phyloP scores from a whole-genome alignment of 2,888 invertebrate species.

The Lochmaea capreae region DNA sequence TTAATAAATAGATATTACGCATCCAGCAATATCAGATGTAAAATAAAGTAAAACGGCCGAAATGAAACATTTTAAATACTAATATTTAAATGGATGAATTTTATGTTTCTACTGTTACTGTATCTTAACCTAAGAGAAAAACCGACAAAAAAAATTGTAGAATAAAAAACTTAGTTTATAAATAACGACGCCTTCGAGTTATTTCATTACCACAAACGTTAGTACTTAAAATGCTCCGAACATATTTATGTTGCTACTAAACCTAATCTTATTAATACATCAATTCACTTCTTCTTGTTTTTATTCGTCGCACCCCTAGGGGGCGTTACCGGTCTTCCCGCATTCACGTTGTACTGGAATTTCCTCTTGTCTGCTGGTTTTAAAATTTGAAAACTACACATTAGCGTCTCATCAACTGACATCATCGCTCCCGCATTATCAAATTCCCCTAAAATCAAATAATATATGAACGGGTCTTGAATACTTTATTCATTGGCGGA shows the following conservation, averaged over 20 bases:
- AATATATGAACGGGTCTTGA: too few species aligned
- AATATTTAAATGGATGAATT: slow-evolving; percentile 42
- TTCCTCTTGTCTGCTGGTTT: slow-evolving; percentile 99
- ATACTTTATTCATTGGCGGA: not conserved
- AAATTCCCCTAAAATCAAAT: slow-evolving; percentile 70
- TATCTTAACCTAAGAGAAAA: slow-evolving; percentile 40
- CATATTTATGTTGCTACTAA: slow-evolving; percentile 44
- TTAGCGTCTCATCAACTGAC: slow-evolving; percentile 99
- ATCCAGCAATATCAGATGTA: slow-evolving; percentile 39
- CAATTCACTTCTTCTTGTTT: slow-evolving; percentile 90
- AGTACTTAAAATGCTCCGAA: slow-evolving; percentile 47
- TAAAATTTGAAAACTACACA: slow-evolving; percentile 98
- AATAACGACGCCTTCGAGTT: slow-evolving; percentile 32
- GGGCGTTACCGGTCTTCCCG: slow-evolving; percentile 97
- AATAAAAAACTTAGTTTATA: slow-evolving; percentile 32
- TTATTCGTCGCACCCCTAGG: slow-evolving; percentile 94
- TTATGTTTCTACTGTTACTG: slow-evolving; percentile 9
- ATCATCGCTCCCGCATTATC: slow-evolving; percentile 95
- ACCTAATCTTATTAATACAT: slow-evolving; percentile 43
- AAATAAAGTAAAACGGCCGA: slow-evolving; percentile 49
- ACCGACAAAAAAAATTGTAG: slow-evolving; percentile 33
- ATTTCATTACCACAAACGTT: slow-evolving; percentile 39
- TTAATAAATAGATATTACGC: slow-evolving; percentile 42
- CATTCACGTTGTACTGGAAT: slow-evolving; percentile 92
- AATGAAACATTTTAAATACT: slow-evolving; percentile 50